Base-by-base conservation (phyloP, 2,888 invertebrate genomes). In the Ctenicera cuprea region DNA sequence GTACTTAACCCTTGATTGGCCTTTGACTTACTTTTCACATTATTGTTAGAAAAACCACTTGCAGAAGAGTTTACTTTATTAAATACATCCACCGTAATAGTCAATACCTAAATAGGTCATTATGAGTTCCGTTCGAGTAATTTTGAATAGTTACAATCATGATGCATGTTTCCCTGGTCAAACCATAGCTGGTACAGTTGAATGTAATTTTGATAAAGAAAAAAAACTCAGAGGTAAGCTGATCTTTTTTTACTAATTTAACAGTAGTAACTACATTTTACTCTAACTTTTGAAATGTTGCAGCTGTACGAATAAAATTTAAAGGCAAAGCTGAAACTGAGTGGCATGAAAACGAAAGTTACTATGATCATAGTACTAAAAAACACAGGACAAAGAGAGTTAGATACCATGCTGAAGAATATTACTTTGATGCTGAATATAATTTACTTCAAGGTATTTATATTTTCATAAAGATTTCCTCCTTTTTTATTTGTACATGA, bases 181-280 rank as follows among this genome's bases (percentile, higher is more conserved):
- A 67, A 76, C 76, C n/a, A 62, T 78, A 22, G 45, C 76, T 2
- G 78, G 78, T 0, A 45, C 70, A 57, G 48, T 78, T 9, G 78
- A 78, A 48, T 71, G 74, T 45, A 33, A 48, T 54, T 74, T 78
- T 14, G 68, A 73, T 64, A 74, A 67, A 1, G 65, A 72, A 9
- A 77, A 77, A 48, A 76, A 73, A 59, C 43, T 78, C 4, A 64
- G 78, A 67, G 76, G 78, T 77, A 77, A 57, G 22, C 9, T 30
- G 9, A 64, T 50, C 12, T 1, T 14, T 41, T 1, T 41, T 14
- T 5, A 41, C 11, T 38, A 12, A n/a, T 12, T 38, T 38, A 38
- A 9, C 38, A 26, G 5, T 26, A n/a, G n/a, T n/a, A n/a, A 1
- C 2, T 38, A 2, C n/a, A 3, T 4, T 38, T 38, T 38, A 38